Conservation (phyloP, 2,888 invertebrate species). For the Dolichopus griseipennis region DNA sequence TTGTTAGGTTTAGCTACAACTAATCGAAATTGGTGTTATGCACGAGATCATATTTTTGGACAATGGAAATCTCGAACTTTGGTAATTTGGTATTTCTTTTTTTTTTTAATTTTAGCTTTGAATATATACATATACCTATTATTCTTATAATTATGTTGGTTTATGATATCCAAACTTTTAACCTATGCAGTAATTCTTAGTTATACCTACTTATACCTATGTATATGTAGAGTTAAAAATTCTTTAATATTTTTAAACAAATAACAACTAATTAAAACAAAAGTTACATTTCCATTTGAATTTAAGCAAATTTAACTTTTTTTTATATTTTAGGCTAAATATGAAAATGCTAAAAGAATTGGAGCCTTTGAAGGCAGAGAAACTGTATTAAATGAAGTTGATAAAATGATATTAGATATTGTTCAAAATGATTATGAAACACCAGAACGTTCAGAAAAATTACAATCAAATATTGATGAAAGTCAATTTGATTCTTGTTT, state of each 20-base stretch:
- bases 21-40: slow-evolving; percentile 16
- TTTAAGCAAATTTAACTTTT: background rate
- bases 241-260: too few species aligned
- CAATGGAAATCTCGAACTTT: slow-evolving; percentile 18
- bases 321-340: slow-evolving; percentile 14
- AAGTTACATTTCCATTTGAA: too few species aligned
- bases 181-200: too few species aligned
- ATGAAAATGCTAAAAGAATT: slow-evolving; percentile 9
- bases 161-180: too few species aligned
- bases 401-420: slow-evolving; percentile 16
- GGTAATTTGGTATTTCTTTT: too few species aligned
- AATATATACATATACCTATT: background rate
- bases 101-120: background rate
- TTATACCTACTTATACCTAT: too few species aligned
- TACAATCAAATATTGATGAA: too few species aligned
- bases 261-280: too few species aligned
- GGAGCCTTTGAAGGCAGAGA: slow-evolving; percentile 11
- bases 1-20: slow-evolving; percentile 14
- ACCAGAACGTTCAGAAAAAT: too few species aligned
- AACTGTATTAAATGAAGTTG: slow-evolving; percentile 9
- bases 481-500: too few species aligned
- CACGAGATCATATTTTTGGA: slow-evolving; percentile 18
- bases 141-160: too few species aligned
- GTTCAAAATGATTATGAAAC: background rate
- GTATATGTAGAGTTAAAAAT: too few species aligned